Evolutionary conservation across 2,888 invertebrate species (phyloP), one percentile per base, ranked within the genome.

Genomic region (Parelbella ahira): DNA sequence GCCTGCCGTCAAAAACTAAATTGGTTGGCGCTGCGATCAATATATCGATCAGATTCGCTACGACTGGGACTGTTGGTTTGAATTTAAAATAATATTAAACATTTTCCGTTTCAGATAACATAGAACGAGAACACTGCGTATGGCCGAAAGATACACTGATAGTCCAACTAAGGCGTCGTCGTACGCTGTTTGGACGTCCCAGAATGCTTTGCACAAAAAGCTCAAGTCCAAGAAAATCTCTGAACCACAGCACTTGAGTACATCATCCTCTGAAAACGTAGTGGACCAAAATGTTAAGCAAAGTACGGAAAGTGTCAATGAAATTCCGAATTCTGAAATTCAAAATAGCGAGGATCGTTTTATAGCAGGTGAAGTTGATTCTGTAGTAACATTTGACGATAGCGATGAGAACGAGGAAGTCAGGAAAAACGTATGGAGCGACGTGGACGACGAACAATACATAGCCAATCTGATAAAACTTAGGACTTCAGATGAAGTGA

Each of bases 381-480:
- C 46, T 44, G 47, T 46, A 48, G 46, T 45, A 45, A 46, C 53
- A 41, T 68, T 68, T 62, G 68, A 76, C 66, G 47, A 48, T 47
- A 49, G 50, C 47, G 53, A 61, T 48, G 74, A 74, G 60, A 65
- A 81, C 65, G 81, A 82, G 50, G 77, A 71, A 57, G 60, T 84
- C 64, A 78, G 78, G 61, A 79, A 63, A 57, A 77, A 81, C 59
- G 87, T 86, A 51, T 87, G 87, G 87, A 79, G 77, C 51, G 84
- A 86, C 58, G 71, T 86, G 54, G 84, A 86, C 48, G 87, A 87
- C 60, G 86, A 86, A 73, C 75, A 82, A 51, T 87, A 87, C 80
- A 84, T 87, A 83, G 80, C 84, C 53, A 72, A 82, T 61, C 56
- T 82, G 53, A 76, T 83, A 42, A 74, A 78, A 66, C 63, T 71